phyloP scores from a whole-genome alignment of 1,140 invertebrate species.

The Heliothis virescens region DNA sequence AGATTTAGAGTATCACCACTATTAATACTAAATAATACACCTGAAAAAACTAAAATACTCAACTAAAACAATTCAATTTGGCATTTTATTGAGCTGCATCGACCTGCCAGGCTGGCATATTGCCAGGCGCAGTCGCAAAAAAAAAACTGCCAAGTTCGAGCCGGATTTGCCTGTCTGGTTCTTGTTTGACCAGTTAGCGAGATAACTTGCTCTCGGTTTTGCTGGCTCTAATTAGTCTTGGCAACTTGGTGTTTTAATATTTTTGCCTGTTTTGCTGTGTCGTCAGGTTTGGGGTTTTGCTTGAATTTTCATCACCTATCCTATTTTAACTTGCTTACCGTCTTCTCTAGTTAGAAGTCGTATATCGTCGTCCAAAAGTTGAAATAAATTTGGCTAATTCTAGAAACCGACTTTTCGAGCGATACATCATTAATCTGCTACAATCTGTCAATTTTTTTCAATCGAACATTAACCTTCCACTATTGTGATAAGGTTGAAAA shows the following conservation, averaged over 20 bases:
- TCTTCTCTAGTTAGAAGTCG: too few species aligned
- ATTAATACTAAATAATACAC: not conserved
- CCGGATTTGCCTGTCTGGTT: not conserved
- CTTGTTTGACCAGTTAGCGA: not conserved
- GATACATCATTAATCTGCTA: too few species aligned
- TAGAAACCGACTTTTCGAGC: too few species aligned
- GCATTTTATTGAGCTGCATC: slow-evolving; percentile 35
- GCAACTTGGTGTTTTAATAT: not conserved
- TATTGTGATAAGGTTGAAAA: too few species aligned
- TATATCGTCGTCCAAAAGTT: too few species aligned
- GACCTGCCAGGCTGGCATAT: slow-evolving; percentile 14
- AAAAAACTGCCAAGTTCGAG: slow-evolving; percentile 3
- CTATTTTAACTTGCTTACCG: too few species aligned
- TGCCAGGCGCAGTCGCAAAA: slow-evolving; percentile 9
- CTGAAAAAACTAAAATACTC: not conserved
- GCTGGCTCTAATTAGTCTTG: not conserved
- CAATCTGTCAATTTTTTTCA: too few species aligned
- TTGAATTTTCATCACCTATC: too few species aligned
- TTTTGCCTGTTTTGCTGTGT: not conserved
- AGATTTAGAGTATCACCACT: too few species aligned
- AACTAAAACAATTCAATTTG: slow-evolving; percentile 22
- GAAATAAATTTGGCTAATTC: too few species aligned
- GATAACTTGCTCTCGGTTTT: not conserved
- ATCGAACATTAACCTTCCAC: too few species aligned
- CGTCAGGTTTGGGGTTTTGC: too few species aligned